These are phyloP conservation scores for Jaculus jaculus DNA, from an alignment of 2,113 vertebrate genomes.

Conservation along the genomic window DNA sequence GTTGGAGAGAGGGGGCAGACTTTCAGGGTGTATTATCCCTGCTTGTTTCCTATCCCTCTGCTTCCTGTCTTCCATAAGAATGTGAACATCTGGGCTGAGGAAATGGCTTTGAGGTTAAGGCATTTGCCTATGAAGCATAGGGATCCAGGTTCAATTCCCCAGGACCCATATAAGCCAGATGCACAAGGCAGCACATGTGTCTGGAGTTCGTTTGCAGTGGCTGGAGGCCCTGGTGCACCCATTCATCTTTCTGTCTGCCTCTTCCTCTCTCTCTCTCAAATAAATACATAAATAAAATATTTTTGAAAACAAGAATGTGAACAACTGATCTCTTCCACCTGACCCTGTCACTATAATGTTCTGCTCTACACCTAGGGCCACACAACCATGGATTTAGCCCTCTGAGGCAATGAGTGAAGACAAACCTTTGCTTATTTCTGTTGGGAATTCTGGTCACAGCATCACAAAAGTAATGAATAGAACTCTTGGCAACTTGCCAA, in stretches of 20 bases:
- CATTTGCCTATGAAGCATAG: too few species aligned
- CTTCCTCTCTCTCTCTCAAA: too few species aligned
- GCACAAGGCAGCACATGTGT: too few species aligned
- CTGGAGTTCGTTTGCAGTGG: too few species aligned
- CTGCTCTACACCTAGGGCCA: background rate
- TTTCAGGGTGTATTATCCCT: too few species aligned
- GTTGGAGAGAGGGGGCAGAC: background rate
- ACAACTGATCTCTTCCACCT: background rate
- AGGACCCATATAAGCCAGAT: too few species aligned
- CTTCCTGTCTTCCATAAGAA: background rate
- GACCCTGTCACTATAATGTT: background rate
- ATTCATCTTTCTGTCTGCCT: too few species aligned
- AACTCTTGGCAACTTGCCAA: background rate
- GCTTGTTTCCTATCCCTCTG: background rate
- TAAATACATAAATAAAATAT: too few species aligned
- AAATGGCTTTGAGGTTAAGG: too few species aligned
- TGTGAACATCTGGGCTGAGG: background rate
- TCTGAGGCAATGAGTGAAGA: background rate
- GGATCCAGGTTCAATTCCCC: too few species aligned
- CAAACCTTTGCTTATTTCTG: background rate
- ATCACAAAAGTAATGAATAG: background rate
- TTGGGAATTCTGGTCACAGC: background rate
- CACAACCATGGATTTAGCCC: too few species aligned
- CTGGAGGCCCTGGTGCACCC: too few species aligned
- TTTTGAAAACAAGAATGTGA: background rate